Base-by-base conservation (phyloP, 2,113 vertebrate genomes). In the Pyrgilauda ruficollis region DNA sequence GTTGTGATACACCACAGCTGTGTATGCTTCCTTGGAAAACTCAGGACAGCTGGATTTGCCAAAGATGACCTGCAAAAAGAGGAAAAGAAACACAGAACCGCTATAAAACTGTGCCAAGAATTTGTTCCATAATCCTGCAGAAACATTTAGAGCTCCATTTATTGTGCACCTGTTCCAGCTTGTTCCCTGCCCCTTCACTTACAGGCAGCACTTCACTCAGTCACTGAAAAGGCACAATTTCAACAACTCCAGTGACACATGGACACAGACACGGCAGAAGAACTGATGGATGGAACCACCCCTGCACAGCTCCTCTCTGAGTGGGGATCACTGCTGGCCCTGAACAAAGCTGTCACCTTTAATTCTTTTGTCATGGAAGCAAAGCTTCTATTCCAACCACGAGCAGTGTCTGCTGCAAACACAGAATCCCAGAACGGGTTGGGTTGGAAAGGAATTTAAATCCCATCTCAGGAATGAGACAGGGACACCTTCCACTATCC, bases 41-140 rank as follows among this genome's bases (percentile, higher is more conserved):
- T 99, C 99, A 87, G 98, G 98, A 98, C 99, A 99, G 97, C 99
- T 99, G 95, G 99, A 99, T 97, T 99, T 99, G 80, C 99, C 99
- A 98, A 99, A 99, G 96, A 99, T 99, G 92, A 99, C 99, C 99
- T 99, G 89, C 44, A 95, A 92, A 95, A 63, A 28, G 7, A 33
- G 27, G 62, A 26, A 55, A 68, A 61, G 89, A 52, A 8, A 81
- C 91, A 93, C 63, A 87, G 82, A 67, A 97, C 70, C n/a, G 0
- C 26, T 58, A 4, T 62, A 58, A 88, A 88, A 81, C 17, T 8
- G 15, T 30, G 72, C 59, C 59, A 86, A 92, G 87, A 93, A 92
- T 94, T 72, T 79, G 61, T 91, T 77, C 35, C 55, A n/a, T 21
- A 63, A 81, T 47, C 59, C 52, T 18, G 2, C 33, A 67, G 76